These are phyloP conservation scores for Drosophila subobscura DNA, from an alignment of 1,140 invertebrate genomes.

Conservation along the genomic window DNA sequence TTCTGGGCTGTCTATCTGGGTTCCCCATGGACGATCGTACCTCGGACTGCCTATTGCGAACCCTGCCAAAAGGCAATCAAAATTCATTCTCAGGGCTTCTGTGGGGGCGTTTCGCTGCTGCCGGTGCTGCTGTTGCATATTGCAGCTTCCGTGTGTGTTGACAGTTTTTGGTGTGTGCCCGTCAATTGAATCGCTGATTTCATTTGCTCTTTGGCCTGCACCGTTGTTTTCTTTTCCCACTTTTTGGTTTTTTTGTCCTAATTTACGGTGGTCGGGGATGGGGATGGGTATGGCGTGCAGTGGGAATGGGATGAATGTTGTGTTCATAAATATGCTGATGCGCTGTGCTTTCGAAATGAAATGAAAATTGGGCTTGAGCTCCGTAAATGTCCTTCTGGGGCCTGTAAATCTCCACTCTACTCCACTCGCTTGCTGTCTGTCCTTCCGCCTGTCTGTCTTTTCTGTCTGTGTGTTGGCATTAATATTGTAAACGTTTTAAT, in stretches of 20 bases:
- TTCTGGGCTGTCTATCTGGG: too few relatives aligned
- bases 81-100: slow-evolving; percentile 9
- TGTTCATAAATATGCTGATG: slow-evolving; percentile 49
- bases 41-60: too few relatives aligned
- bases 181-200: slow-evolving; percentile 28
- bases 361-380: slow-evolving; percentile 18
- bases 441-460: too few relatives aligned
- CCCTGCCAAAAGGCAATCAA: slow-evolving; percentile 25
- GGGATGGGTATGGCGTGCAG: too few relatives aligned
- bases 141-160: slow-evolving; percentile 5
- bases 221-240: neutral
- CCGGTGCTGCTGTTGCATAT: slow-evolving; percentile 1
- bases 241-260: slow-evolving; percentile 9
- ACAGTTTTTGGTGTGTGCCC: slow-evolving; percentile 1
- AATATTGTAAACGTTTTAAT: slow-evolving; percentile 78
- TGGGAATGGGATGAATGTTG: too few relatives aligned
- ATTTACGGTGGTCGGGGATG: slow-evolving; percentile 19
- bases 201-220: slow-evolving; percentile 18
- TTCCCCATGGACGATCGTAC: too few relatives aligned
- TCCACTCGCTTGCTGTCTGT: too few relatives aligned
- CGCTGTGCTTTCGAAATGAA: slow-evolving; percentile 8
- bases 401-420: too few relatives aligned
- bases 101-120: neutral
- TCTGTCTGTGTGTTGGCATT: slow-evolving; percentile 40
- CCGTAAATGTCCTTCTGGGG: too few relatives aligned